Evolutionary conservation across 2,113 vertebrate genomes (phyloP).

Genomic region (Coreoperca whiteheadi): DNA sequence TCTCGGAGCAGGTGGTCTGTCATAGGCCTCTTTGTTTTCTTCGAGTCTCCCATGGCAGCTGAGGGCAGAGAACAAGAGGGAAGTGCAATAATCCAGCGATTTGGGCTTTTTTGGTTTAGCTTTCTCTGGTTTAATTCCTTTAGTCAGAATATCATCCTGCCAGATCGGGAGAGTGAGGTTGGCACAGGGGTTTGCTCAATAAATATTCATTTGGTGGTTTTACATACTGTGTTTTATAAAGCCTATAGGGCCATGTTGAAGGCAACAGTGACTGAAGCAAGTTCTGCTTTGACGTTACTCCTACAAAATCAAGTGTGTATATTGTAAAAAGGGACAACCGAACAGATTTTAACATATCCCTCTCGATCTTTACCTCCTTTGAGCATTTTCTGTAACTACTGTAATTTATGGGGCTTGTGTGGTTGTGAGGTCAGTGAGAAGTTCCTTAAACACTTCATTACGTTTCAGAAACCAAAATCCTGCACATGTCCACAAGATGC

Average conservation of each 20-base stretch:
- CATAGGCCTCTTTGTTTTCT: conserved; percentile 70
- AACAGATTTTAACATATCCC: not conserved
- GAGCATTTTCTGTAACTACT: not conserved
- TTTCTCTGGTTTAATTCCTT: conserved; percentile 25
- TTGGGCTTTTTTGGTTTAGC: not conserved
- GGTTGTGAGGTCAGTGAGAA: not conserved
- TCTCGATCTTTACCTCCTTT: not conserved
- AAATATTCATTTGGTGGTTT: conserved; percentile 13
- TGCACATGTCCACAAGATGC: not conserved
- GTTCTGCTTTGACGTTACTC: not conserved
- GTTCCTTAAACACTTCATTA: not conserved
- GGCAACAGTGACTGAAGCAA: not conserved
- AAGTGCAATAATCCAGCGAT: conserved; percentile 18
- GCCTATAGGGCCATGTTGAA: not conserved
- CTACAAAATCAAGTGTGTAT: not conserved
- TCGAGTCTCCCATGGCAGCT: conserved; percentile 50
- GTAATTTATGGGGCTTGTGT: not conserved
- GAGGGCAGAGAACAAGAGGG: conserved; percentile 37
- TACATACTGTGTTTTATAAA: not conserved
- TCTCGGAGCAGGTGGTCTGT: conserved; percentile 74
- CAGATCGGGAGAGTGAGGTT: not conserved
- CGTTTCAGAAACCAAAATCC: not conserved
- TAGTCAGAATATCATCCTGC: conserved; percentile 12
- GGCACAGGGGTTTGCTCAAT: conserved; percentile 3
- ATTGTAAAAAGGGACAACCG: not conserved